Evolutionary conservation across 1,140 invertebrate species (phyloP).

Genomic region (Mamestra configurata): DNA sequence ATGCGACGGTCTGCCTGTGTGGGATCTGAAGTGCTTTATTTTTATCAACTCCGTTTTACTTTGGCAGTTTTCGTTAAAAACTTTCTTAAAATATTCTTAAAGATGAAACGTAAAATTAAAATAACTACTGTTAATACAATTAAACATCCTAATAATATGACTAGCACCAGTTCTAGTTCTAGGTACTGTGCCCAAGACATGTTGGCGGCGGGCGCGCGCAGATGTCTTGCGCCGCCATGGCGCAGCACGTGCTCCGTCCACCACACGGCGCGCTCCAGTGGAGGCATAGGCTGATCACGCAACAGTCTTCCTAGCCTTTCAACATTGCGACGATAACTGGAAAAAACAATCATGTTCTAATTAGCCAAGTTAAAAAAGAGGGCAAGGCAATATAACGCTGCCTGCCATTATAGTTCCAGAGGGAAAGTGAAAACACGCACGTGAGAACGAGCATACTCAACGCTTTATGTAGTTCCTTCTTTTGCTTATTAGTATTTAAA

Average conservation of each 20-base stretch:
- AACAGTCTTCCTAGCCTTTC: conserved; percentile 49
- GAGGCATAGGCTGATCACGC: conserved; percentile 55
- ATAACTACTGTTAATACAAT: background rate
- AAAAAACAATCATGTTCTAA: no score
- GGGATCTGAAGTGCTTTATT: no score
- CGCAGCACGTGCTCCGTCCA: conserved; percentile 36
- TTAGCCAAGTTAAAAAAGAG: no score
- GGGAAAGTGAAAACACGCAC: no score
- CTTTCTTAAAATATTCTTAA: background rate
- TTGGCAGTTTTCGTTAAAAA: no score
- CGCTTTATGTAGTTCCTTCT: no score
- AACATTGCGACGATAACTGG: conserved; percentile 62
- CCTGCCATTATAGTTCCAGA: no score
- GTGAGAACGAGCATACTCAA: no score
- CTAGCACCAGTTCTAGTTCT: conserved; percentile 36
- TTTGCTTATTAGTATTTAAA: no score
- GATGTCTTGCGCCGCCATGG: conserved; percentile 43
- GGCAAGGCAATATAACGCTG: no score
- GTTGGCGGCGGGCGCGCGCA: conserved; percentile 33
- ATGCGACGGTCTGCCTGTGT: no score
- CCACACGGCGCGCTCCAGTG: conserved; percentile 72
- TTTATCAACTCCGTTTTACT: no score
- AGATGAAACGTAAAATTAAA: background rate
- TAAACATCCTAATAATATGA: background rate
- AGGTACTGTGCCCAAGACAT: conserved; percentile 38